Evolutionary conservation across 1,140 invertebrate species (phyloP), one percentile per base, ranked within the genome.

Genomic region (Leptoteleia sp.): DNA sequence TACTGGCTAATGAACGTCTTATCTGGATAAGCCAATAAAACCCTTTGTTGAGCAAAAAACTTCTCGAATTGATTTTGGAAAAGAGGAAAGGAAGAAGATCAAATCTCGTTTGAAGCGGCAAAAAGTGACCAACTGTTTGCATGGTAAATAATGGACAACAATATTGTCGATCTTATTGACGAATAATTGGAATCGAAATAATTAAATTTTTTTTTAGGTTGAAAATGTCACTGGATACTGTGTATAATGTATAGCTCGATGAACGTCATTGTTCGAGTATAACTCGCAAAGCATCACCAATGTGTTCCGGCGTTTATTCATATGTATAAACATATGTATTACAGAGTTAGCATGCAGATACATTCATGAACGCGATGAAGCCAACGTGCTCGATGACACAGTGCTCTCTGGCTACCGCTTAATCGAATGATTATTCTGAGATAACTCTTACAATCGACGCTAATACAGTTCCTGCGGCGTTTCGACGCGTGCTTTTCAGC

Each of bases 131-230:
- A 12, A 5, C 7, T 11, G 27, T 31, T 48, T 29, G 16, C 15
- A 11, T 22, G 15, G 40, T 27, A 54, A 54, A 40, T 16, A 40
- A 40, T 40, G 50, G 6, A 54, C 22, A 54, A 54, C 16, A 9
- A 7, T 12, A 25, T 27, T 62, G 33, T 52, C 33, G 61, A 40
- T 50, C 22, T 33, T 43, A 11, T 52, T 12, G 37, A 16, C 43
- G 40, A 45, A 76, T 59, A 77, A 77, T 77, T 77, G 65, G 64
- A 37, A 38, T 48, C 22, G 19, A 55, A 62, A 54, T n/a, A 33
- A n/a, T 31, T 6, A 35, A 4, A 16, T n/a, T n/a, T 64, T 77
- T 70, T 70, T 68, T 22, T 70, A 57, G 65, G 65, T 70, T 70
- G 52, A 64, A 77, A 52, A 65, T 64, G 57, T 70, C 48, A 77